Evolutionary conservation across 53 echinoderm and acorn worm genomes (phyloP).

Genomic region (Holothuria scabra): DNA sequence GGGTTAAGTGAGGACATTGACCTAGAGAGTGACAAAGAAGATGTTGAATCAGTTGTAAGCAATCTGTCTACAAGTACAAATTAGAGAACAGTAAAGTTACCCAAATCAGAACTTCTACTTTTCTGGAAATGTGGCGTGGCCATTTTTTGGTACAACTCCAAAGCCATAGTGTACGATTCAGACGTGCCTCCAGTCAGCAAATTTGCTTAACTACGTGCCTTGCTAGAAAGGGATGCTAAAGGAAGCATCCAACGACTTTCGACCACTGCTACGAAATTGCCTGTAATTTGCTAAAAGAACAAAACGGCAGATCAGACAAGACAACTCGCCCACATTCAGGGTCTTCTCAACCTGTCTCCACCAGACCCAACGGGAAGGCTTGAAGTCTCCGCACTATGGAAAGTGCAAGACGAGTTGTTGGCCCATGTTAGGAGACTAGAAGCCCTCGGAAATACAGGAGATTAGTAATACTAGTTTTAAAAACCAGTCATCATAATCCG

Average conservation of each 20-base stretch:
- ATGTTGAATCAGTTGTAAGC: neutral
- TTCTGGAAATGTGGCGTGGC: constrained; percentile 2
- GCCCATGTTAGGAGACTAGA: constrained; percentile 17
- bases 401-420: constrained; percentile 14
- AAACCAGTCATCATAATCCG: constrained; percentile 14
- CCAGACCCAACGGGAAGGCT: neutral
- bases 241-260: neutral
- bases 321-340: constrained; percentile 2
- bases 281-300: constrained; percentile 33
- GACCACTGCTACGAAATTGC: neutral
- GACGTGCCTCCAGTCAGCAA: neutral
- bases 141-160: neutral
- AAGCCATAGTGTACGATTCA: neutral
- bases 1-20: neutral
- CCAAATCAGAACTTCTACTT: neutral
- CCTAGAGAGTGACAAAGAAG: neutral
- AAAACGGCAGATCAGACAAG: neutral
- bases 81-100: neutral
- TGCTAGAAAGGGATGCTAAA: neutral
- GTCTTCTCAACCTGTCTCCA: constrained; percentile 20
- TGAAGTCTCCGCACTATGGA: neutral
- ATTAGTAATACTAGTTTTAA: neutral
- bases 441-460: neutral
- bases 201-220: neutral
- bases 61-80: neutral